These are phyloP conservation scores for Sesamia nonagrioides DNA, from an alignment of 1,140 invertebrate species.

Conservation along the genomic window DNA sequence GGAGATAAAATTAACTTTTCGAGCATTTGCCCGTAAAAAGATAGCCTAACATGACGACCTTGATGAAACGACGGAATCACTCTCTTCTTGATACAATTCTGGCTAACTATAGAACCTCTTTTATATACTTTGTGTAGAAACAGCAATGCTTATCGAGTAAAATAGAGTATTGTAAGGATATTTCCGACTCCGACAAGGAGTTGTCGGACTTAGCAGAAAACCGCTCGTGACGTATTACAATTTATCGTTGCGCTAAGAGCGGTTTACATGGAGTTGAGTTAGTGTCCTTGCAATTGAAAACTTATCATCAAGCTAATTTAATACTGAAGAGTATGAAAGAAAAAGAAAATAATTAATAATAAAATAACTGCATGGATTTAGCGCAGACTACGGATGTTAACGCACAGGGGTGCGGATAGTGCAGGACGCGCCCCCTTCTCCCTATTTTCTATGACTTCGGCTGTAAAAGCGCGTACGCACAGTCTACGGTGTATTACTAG, in stretches of 20 bases:
- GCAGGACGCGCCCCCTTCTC: too few species aligned
- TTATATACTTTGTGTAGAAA: not conserved
- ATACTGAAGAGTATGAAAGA: too few species aligned
- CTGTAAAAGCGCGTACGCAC: too few species aligned
- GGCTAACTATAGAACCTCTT: not conserved
- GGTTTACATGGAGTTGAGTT: slow-evolving; percentile 7
- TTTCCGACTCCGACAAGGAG: not conserved
- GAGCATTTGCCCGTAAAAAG: slow-evolving; percentile 27
- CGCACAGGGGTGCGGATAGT: too few species aligned
- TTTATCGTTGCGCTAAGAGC: slow-evolving; percentile 6
- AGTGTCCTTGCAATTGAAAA: not conserved
- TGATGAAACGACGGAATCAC: not conserved
- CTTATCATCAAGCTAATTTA: too few species aligned
- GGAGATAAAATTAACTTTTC: slow-evolving; percentile 33
- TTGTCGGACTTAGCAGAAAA: slow-evolving; percentile 19
- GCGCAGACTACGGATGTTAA: too few species aligned
- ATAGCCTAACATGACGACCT: not conserved
- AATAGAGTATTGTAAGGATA: not conserved
- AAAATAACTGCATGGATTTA: too few species aligned
- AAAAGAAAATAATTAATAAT: too few species aligned
- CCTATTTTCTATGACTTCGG: too few species aligned
- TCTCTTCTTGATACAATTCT: not conserved
- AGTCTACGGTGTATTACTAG: too few species aligned
- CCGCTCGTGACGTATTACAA: slow-evolving; percentile 29
- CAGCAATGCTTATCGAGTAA: not conserved